Base-by-base conservation (phyloP, 2,888 invertebrate genomes). In the Petrolisthes cinctipes region DNA sequence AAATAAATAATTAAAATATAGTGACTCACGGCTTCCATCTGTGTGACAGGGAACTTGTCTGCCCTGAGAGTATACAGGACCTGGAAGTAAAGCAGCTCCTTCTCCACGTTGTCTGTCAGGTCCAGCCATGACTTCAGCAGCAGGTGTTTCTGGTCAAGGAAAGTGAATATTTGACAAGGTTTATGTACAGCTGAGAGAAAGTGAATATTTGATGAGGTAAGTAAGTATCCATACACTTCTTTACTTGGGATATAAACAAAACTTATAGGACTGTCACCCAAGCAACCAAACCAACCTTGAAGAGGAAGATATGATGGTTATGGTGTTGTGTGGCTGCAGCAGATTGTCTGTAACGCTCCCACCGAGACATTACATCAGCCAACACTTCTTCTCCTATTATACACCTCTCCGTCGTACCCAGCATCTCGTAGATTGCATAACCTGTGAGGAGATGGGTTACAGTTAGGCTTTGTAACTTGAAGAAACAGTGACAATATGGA, bases 301-400 rank as follows among this genome's bases (percentile, higher is more conserved):
- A 90, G 4, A 91, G 92, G 93, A 96, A 96, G 91, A 95, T 94
- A 91, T 95, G 95, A 73, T 92, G 92, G 91, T 95, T 95, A 90
- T 94, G 94, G 7, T 88, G 90, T 9, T 84, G 85, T 0, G 88
- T 86, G 94, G 94, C 71, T 56, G 92, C 91, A 91, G 92, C 91
- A 93, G 93, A 89, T 75, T 89, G 88, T 88, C 97, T 94, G 91
- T 97, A 97, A 91, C 97, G 95, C 93, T 98, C 98, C 98, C 98
- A 98, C 92, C 97, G 96, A 5, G 98, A 97, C 94, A 98, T 96
- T 51, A 98, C 97, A 93, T 98, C 98, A 0, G 97, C 97, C 17
- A 97, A 96, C 92, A 98, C 97, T 93, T 98, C 98, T 92, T 96
- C 96, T 9, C 95, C 91, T 80, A 95, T 94, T 91, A 98, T 94